Conservation (phyloP, 2,797 vertebrate species). For the Paratrypauchen microcephalus region DNA sequence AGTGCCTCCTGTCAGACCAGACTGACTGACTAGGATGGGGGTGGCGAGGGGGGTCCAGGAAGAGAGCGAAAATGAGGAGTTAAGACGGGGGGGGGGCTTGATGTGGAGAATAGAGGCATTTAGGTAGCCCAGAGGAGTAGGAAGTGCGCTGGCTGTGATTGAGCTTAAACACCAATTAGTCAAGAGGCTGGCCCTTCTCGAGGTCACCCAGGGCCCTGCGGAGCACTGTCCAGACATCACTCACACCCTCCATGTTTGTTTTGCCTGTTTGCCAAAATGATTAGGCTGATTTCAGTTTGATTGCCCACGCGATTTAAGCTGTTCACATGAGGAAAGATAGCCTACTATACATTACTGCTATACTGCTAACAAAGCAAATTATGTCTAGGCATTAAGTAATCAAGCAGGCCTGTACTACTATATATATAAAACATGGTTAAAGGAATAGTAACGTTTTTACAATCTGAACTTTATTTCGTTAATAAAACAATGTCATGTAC, state of each 20-base stretch:
- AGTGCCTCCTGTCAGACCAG: constrained; percentile 64
- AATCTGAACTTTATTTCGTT: too few species aligned
- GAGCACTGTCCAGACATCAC: constrained; percentile 51
- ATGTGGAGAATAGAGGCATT: constrained; percentile 72
- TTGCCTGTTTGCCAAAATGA: constrained; percentile 58
- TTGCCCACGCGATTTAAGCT: constrained; percentile 44
- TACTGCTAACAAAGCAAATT: background rate
- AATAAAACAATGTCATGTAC: too few species aligned
- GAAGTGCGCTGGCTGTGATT: constrained; percentile 71
- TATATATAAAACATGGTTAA: background rate
- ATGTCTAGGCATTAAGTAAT: background rate
- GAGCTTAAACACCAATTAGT: constrained; percentile 71
- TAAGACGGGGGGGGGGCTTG: constrained; percentile 26
- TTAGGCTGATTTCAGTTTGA: constrained; percentile 67
- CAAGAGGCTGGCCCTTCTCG: constrained; percentile 52
- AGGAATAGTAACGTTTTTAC: too few species aligned
- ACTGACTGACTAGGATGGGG: constrained; percentile 46
- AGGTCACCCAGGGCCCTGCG: constrained; percentile 50
- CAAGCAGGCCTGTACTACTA: background rate
- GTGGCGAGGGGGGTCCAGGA: constrained; percentile 20
- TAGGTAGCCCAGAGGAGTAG: constrained; percentile 65
- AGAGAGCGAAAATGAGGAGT: constrained; percentile 26
- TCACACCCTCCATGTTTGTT: constrained; percentile 70
- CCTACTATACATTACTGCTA: too few species aligned
- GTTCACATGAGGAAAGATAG: constrained; percentile 28